Evolutionary conservation across 2,113 vertebrate species (phyloP), one percentile per base, ranked within the genome.

Genomic region (Cathartes aura): DNA sequence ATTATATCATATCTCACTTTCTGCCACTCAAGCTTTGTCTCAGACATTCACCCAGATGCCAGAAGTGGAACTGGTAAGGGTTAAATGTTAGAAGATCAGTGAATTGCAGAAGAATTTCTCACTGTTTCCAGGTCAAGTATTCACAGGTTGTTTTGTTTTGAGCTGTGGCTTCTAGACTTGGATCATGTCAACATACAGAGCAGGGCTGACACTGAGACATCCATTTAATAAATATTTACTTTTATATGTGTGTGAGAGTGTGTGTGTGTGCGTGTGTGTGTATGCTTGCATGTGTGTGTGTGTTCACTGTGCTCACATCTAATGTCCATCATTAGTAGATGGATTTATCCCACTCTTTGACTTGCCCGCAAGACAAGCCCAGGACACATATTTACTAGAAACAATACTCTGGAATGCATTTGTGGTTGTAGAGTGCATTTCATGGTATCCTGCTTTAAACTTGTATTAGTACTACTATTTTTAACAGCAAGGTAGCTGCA

Each of bases 121-220:
- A 64, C 88, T 89, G 75, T 91, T 97, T 97, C 93, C 74, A 83
- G 89, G 58, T 93, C 89, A 74, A 85, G 90, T 84, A 60, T 93
- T 93, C 91, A 92, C 91, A 97, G 95, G 83, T 94, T 95, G 88
- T 90, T 97, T 95, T 93, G 89, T 97, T 97, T 96, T 87, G 91
- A 83, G 91, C 75, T 79, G 80, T 23, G 48, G 82, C 93, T 95
- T 96, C 85, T 72, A 92, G 89, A 81, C 38, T 76, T 83, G 88
- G 89, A 97, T 97, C 94, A 93, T 68, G 50, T 89, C 71, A 92
- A 90, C 78, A 72, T 30, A 78, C 76, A 30, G 42, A 92, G 83
- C 83, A 70, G 38, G 75, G 45, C 47, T 63, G 89, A 92, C 67
- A 47, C 59, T 63, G 73, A 95, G 64, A 95, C 70, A 30, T 95